These are phyloP conservation scores for Muschampia plurimacula DNA, from an alignment of 2,888 invertebrate genomes.

Conservation along the genomic window DNA sequence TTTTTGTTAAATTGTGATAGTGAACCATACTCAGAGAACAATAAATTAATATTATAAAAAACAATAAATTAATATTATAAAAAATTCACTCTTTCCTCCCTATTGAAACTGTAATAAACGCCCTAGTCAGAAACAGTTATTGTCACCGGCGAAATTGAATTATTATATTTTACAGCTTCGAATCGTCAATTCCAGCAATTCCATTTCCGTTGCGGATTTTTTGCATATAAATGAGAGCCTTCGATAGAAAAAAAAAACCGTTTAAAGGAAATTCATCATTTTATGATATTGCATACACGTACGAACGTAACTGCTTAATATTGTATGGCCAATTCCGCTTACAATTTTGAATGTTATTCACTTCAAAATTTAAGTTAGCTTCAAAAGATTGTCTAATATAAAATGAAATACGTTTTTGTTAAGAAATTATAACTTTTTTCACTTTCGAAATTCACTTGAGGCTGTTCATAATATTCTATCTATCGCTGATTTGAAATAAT, in stretches of 20 bases:
- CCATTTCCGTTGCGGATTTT: conserved; percentile 22
- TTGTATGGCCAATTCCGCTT: not conserved
- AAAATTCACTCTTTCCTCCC: not conserved
- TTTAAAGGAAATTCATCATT: not conserved
- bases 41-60: no score
- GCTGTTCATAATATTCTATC: no score
- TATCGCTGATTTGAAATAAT: no score
- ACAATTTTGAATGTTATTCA: no score
- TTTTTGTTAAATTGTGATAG: no score
- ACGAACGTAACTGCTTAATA: not conserved
- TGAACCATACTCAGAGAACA: no score
- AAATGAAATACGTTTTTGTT: no score
- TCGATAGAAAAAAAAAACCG: not conserved
- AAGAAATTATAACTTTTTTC: no score
- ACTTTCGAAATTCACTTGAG: no score
- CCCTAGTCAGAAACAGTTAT: conserved; percentile 24
- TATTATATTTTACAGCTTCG: conserved; percentile 34
- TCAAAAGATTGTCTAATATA: no score
- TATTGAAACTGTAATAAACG: conserved; percentile 8
- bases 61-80: no score
- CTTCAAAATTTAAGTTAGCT: no score
- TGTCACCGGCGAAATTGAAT: conserved; percentile 38
- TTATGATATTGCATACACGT: not conserved
- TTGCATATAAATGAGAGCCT: conserved; percentile 6
- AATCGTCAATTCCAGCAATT: conserved; percentile 8